phyloP scores from a whole-genome alignment of 2,797 vertebrate species.

The Microtus californicus region DNA sequence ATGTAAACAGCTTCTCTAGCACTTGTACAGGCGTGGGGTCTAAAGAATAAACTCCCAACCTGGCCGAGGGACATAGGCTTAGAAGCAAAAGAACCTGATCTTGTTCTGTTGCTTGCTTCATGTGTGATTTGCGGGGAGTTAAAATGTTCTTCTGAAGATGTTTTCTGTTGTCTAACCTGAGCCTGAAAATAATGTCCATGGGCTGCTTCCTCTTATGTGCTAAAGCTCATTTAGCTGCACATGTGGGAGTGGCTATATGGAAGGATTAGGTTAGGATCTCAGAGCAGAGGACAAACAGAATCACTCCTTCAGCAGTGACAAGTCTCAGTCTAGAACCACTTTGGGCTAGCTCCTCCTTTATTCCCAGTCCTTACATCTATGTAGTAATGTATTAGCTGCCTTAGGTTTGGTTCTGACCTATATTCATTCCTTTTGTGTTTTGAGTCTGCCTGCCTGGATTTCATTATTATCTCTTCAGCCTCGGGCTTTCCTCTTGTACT shows the following conservation, averaged over 20 bases:
- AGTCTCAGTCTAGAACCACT: not conserved
- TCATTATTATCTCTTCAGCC: not conserved
- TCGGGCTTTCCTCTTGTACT: not conserved
- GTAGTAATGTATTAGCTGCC: not conserved
- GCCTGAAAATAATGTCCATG: not conserved
- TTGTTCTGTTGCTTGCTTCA: not conserved
- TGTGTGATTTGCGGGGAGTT: not conserved
- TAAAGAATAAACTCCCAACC: not conserved
- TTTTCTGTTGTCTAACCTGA: not conserved
- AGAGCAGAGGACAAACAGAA: not conserved
- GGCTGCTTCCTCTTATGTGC: not conserved
- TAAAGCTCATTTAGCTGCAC: not conserved
- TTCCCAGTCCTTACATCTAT: not conserved
- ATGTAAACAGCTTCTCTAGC: not conserved
- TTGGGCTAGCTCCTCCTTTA: not conserved
- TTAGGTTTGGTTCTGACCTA: not conserved
- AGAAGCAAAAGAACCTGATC: not conserved
- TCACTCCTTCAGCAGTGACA: not conserved
- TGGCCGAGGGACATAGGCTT: not conserved
- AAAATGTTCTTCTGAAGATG: not conserved
- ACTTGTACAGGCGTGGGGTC: not conserved
- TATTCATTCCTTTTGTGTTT: not conserved
- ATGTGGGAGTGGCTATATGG: not conserved
- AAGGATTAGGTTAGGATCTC: not conserved
- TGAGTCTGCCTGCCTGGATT: not conserved